Conservation (phyloP, 2,113 vertebrate genomes). For the Thunnus maccoyii region DNA sequence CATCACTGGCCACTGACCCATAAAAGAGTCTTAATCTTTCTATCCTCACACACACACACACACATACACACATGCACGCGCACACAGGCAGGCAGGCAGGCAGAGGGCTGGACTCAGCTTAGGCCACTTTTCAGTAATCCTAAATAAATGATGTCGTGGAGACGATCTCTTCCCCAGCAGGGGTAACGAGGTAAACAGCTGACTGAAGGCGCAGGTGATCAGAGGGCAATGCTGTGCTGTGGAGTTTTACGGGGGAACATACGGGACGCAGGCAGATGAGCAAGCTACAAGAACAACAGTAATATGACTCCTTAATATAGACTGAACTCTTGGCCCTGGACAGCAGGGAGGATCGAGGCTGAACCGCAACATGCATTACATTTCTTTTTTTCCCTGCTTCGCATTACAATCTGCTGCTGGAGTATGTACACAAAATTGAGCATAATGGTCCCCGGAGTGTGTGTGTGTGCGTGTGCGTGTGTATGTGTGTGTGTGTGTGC, state of each 20-base stretch:
- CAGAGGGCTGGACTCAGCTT: conserved; percentile 46
- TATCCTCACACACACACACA: conserved; percentile 47
- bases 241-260: conserved; percentile 52
- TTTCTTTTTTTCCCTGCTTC: conserved; percentile 20
- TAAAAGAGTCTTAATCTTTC: conserved; percentile 70
- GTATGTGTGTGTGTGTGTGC: conserved; percentile 6
- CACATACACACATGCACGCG: conserved; percentile 14
- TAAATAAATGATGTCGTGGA: conserved; percentile 76
- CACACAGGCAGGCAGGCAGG: conserved; percentile 1
- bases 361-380: conserved; percentile 12
- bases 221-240: conserved; percentile 28
- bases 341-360: conserved; percentile 49
- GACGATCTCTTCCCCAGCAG: conserved; percentile 55
- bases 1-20: conserved; percentile 68
- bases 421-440: conserved; percentile 7
- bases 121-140: conserved; percentile 77
- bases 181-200: conserved; percentile 61
- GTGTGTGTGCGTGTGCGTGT: conserved; percentile 1
- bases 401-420: conserved; percentile 49
- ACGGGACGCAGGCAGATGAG: conserved; percentile 39
- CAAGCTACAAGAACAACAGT: conserved; percentile 47
- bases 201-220: conserved; percentile 63
- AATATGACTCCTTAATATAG: conserved; percentile 65
- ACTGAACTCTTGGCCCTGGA: conserved; percentile 64
- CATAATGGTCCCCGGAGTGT: background rate